phyloP scores from a whole-genome alignment of 2,113 vertebrate species.

The Chaenocephalus aceratus region DNA sequence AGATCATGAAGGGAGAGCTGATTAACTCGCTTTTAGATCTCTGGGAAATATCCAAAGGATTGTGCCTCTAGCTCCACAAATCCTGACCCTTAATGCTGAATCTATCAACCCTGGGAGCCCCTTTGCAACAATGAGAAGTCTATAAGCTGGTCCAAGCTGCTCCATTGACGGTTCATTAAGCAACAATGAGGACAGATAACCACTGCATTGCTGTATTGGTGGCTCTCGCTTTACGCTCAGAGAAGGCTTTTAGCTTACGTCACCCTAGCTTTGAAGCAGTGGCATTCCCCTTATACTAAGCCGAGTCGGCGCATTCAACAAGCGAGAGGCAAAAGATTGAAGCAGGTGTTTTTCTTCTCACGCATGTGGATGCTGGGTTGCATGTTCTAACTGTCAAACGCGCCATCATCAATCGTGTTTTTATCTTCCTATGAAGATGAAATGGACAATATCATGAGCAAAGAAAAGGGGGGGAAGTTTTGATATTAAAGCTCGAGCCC shows the following conservation, averaged over 20 bases:
- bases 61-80: constrained; percentile 66
- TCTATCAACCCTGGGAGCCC: constrained; percentile 63
- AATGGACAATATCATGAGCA: constrained; percentile 47
- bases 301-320: constrained; percentile 32
- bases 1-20: constrained; percentile 79
- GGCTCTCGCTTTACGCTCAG: constrained; percentile 61
- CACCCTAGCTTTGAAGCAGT: constrained; percentile 69
- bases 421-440: constrained; percentile 16
- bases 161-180: constrained; percentile 84
- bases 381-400: constrained; percentile 47
- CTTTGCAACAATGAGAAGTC: constrained; percentile 76
- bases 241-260: constrained; percentile 74
- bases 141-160: constrained; percentile 78
- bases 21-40: constrained; percentile 82
- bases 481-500: constrained; percentile 34
- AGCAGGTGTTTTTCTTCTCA: constrained; percentile 56
- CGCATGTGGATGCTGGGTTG: constrained; percentile 28
- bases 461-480: constrained; percentile 8
- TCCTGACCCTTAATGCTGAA: constrained; percentile 71
- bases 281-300: constrained; percentile 44
- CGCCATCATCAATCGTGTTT: constrained; percentile 1
- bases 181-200: constrained; percentile 80
- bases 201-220: constrained; percentile 64
- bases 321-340: constrained; percentile 13
- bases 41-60: constrained; percentile 79